Conservation (phyloP, 2,113 vertebrate species). For the Pluvialis apricaria region DNA sequence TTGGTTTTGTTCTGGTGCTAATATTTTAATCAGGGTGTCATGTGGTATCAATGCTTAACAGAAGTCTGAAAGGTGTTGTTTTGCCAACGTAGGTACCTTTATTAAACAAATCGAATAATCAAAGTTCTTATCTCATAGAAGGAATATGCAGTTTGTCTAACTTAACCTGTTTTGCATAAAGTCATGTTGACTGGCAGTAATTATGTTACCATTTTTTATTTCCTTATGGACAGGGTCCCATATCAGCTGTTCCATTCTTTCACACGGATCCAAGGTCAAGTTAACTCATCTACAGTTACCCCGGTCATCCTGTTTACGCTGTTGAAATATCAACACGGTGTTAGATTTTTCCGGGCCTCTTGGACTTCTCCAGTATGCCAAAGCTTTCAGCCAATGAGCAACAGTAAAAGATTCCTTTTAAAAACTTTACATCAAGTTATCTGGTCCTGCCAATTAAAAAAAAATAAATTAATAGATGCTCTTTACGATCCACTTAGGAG, state of each 20-base stretch:
- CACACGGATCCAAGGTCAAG: background rate
- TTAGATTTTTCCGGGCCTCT: background rate
- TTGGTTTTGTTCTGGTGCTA: background rate
- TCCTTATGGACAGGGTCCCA: background rate
- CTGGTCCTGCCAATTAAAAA: background rate
- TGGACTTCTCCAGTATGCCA: background rate
- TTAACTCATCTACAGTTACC: slow-evolving; percentile 12
- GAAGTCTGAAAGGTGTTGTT: background rate
- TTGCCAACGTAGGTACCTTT: slow-evolving; percentile 32
- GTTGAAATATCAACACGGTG: background rate
- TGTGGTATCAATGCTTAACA: background rate
- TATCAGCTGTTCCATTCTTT: slow-evolving; percentile 45
- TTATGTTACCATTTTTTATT: slow-evolving; percentile 25
- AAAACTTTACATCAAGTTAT: background rate
- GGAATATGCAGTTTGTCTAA: slow-evolving; percentile 9
- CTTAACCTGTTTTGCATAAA: slow-evolving; percentile 32
- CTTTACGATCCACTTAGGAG: background rate
- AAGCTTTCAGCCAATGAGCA: background rate
- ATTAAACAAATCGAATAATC: slow-evolving; percentile 18
- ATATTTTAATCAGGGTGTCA: background rate
- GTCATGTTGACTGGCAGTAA: background rate
- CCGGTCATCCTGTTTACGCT: slow-evolving; percentile 2
- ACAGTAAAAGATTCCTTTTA: background rate
- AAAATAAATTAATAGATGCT: background rate
- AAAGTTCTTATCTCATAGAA: slow-evolving; percentile 8